These are phyloP conservation scores for Meloidogyne floridensis DNA, from an alignment of 1,140 invertebrate genomes.

Conservation along the genomic window DNA sequence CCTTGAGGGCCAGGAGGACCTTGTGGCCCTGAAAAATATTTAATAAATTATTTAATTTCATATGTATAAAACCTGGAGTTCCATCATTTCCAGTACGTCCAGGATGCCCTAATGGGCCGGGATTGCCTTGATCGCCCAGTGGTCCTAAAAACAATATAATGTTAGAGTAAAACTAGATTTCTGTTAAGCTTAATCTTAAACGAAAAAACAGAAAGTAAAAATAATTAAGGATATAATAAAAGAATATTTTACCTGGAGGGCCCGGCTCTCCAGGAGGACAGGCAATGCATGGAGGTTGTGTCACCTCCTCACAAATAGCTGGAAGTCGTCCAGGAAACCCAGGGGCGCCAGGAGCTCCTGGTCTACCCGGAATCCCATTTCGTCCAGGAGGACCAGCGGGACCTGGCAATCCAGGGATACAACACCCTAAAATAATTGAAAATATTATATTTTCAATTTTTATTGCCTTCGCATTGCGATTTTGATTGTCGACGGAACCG, in stretches of 20 bases:
- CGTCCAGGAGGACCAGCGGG: constrained; percentile 57
- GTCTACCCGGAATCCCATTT: constrained; percentile 60
- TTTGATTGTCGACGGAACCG: constrained; percentile 45
- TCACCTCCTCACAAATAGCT: constrained; percentile 64
- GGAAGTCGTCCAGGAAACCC: constrained; percentile 65
- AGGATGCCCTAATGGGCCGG: constrained; percentile 49
- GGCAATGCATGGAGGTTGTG: constrained; percentile 62
- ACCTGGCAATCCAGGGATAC: constrained; percentile 60
- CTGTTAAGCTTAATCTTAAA: too few species aligned
- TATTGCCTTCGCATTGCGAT: constrained; percentile 49
- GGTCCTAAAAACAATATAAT: constrained; percentile 39
- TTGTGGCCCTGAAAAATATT: constrained; percentile 45
- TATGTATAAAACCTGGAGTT: constrained; percentile 42
- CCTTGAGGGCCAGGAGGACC: constrained; percentile 56
- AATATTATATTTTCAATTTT: background rate
- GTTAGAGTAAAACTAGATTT: too few species aligned
- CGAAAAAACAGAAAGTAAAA: constrained; percentile 26
- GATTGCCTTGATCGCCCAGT: constrained; percentile 54
- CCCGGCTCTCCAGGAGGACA: constrained; percentile 59
- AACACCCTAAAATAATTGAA: constrained; percentile 52
- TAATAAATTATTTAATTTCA: background rate
- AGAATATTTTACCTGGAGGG: background rate
- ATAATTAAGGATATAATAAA: background rate
- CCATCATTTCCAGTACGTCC: constrained; percentile 58
- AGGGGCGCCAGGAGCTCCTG: constrained; percentile 57